A percentile compares a stretch with the other conserved stretches of the same genome.
These are phyloP conservation scores for Cataglyphis livida DNA, from an alignment of 2,888 invertebrate species.

Conservation along the genomic window DNA sequence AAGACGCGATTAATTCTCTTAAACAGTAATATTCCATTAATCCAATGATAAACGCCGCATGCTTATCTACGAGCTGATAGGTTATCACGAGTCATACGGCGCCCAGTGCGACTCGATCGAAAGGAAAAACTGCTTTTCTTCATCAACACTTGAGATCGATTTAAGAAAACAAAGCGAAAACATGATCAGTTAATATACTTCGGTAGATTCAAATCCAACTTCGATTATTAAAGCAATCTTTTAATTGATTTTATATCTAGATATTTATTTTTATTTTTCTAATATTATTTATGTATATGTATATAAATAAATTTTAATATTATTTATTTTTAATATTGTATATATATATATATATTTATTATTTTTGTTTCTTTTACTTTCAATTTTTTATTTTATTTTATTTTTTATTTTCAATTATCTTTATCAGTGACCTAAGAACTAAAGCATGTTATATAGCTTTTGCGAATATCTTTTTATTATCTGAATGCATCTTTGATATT, in stretches of 20 bases:
- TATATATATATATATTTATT: background rate
- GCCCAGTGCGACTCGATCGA: conserved; percentile 16
- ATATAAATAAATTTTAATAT: background rate
- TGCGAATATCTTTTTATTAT: background rate
- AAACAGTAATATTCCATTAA: conserved; percentile 73
- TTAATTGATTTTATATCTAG: background rate
- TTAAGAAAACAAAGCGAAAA: background rate
- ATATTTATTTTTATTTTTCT: background rate
- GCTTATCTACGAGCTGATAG: conserved; percentile 64
- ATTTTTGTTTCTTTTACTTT: background rate
- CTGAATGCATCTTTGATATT: background rate
- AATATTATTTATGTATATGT: background rate
- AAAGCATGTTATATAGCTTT: background rate
- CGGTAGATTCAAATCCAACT: background rate
- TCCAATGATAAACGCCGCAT: conserved; percentile 65
- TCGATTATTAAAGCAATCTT: background rate
- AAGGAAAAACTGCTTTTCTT: conserved; percentile 45
- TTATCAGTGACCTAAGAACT: background rate
- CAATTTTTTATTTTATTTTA: too few species aligned
- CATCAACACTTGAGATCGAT: conserved; percentile 22
- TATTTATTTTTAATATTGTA: background rate
- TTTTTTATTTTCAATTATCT: background rate
- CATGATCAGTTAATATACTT: background rate
- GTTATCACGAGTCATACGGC: conserved; percentile 67
- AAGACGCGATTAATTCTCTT: conserved; percentile 52